Evolutionary conservation across 2,888 invertebrate species (phyloP), one percentile per base, ranked within the genome.

Genomic region (Caenorhabditis parvicauda): DNA sequence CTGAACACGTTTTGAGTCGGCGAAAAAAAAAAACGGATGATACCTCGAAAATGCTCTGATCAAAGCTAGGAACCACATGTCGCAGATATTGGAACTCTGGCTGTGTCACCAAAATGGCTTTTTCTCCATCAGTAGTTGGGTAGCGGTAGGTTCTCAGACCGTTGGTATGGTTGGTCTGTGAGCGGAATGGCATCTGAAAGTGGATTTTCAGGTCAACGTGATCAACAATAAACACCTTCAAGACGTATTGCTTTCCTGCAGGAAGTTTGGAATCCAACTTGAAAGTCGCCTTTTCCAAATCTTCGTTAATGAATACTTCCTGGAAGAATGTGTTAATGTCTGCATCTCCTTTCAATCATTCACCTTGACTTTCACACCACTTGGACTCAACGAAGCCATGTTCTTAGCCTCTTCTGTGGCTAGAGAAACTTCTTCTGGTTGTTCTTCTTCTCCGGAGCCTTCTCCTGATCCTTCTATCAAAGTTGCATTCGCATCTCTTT

Each of bases 221-320:
- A 41, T 25, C 24, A 9, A 4, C 7, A 6, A 32, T n/a, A 5
- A 19, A 19, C 12, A 50, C 50, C 27, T 61, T 61, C 21, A 57
- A 21, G 19, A 53, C 43, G 41, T 60, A 44, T 29, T 69, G 56
- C 9, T 59, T 46, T 27, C 62, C 75, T 29, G 59, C 46, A 42
- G 64, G 48, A 29, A 75, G 38, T 24, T 60, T 53, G 19, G 46
- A 54, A 48, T 72, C 70, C 38, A 75, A 39, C 7, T 59, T 53
- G 47, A 75, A 59, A 32, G 66, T 61, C 12, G 67, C 70, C 54
- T 76, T 69, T 42, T 74, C 70, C 22, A 74, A 59, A 22, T 61
- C 64, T 44, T 74, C 74, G 39, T 70, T 67, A 14, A 61, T 48
- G 14, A 47, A 52, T 0, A 75, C 46, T 19, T 43, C 42, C 7